These are phyloP conservation scores for Chionis minor DNA, from an alignment of 2,113 vertebrate species.

Conservation along the genomic window DNA sequence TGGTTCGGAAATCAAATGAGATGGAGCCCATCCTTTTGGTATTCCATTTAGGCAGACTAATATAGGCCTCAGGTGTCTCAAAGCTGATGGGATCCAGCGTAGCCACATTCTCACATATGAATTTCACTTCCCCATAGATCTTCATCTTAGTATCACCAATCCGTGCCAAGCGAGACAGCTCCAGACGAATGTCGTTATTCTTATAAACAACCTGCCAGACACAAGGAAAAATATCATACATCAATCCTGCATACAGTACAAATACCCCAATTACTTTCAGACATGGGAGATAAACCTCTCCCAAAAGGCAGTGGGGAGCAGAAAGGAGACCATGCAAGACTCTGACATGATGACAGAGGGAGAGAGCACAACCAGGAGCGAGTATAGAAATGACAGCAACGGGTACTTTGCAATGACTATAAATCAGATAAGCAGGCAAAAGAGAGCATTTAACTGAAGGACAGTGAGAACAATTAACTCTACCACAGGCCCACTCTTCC, in stretches of 20 bases:
- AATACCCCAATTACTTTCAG: conserved; percentile 41
- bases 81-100: conserved; percentile 96
- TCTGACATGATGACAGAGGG: background rate
- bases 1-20: conserved; percentile 96
- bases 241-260: conserved; percentile 62
- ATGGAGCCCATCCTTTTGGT: conserved; percentile 97
- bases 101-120: conserved; percentile 94
- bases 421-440: background rate
- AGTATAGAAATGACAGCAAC: background rate
- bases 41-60: conserved; percentile 96
- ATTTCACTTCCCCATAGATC: conserved; percentile 94
- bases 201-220: conserved; percentile 94
- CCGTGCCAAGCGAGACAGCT: conserved; percentile 93
- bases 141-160: conserved; percentile 99
- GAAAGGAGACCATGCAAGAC: background rate
- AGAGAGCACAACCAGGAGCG: background rate
- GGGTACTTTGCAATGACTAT: background rate
- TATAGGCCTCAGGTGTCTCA: conserved; percentile 92
- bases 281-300: conserved; percentile 18
- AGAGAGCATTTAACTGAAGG: background rate
- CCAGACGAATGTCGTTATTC: conserved; percentile 96
- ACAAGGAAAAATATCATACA: conserved; percentile 65
- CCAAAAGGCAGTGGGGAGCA: conserved; percentile 1
- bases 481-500: background rate
- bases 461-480: background rate